Base-by-base conservation (phyloP, 1,140 invertebrate genomes). In the Hydropsyche tenuis region DNA sequence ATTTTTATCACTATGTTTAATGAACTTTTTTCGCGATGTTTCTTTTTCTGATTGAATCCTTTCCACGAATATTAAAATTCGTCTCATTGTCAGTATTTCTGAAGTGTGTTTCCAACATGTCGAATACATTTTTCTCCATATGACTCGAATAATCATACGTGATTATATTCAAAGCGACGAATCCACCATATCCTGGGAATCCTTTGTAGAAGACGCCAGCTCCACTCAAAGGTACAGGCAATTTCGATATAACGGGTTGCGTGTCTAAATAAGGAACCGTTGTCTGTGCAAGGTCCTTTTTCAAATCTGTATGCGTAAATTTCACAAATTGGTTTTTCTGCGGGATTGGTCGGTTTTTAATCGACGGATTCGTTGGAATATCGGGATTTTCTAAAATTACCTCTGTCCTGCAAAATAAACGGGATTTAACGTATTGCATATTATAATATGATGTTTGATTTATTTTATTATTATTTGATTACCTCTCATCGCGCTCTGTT, bases 211-310 rank as follows among this genome's bases (percentile, higher is more conserved):
- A 92, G 48, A 96, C 83, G 1, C 94, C 94, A 14, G 92, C 89
- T 0, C 93, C 94, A 6, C 81, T 78, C 4, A 84, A 70, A 9
- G 83, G 82, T 11, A 88, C 85, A 6, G 90, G 84, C 6, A 90
- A 89, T 30, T 87, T 82, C 1, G 89, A 87, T 22, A 83, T 81
- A 0, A 95, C 89, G 9, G 89, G 85, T 81, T 96, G 94, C 68
- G 89, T 87, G 80, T 96, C 94, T 1, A 96, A 81, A 81, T 93
- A 96, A 7, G 94, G 94, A 46, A 96, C 88, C 0, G 94, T 95
- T 66, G 89, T 94, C 84, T 96, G 94, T 0, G 90, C 91, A 0
- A 90, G 94, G 82, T 96, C 94, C 20, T 88, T 88, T 14, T 89
- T 87, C 14, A 92, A 81, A 80, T 92, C 91, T 0, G 90, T 89